phyloP scores from a whole-genome alignment of 1,140 invertebrate genomes.

The Pseudomyrmex concolor region DNA sequence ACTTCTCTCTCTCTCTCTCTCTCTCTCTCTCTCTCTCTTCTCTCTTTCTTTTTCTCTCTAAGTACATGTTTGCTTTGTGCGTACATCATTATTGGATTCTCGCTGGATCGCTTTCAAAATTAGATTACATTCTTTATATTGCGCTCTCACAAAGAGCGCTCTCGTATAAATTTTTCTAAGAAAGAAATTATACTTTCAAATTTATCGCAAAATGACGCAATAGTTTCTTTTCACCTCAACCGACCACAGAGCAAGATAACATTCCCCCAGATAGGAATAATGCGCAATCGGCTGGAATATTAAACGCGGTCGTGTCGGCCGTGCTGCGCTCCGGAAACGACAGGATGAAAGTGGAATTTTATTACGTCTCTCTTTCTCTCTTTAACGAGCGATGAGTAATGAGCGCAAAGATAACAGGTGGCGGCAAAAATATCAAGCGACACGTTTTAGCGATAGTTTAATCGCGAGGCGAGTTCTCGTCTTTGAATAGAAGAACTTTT shows the following conservation, averaged over 20 bases:
- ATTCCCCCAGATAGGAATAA: conserved; percentile 49
- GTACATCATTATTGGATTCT: not conserved
- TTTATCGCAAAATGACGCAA: conserved; percentile 19
- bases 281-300: conserved; percentile 44
- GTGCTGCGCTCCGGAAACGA: conserved; percentile 56
- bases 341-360: conserved; percentile 65
- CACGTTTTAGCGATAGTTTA: not conserved
- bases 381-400: conserved; percentile 52
- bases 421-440: conserved; percentile 27
- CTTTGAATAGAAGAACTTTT: not conserved
- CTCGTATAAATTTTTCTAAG: not conserved
- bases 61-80: not conserved
- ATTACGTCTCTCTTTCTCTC: conserved; percentile 14
- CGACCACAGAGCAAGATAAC: conserved; percentile 29
- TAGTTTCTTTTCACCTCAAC: conserved; percentile 34
- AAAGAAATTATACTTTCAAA: not conserved
- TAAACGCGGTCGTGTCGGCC: not conserved
- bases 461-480: not conserved
- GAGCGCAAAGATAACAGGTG: conserved; percentile 44
- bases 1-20: no score
- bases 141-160: not conserved
- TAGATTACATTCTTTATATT: conserved; percentile 3
- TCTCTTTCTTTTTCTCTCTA: not conserved
- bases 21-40: no score
- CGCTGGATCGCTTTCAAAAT: not conserved